Conservation (phyloP, 2,113 vertebrate species). For the Arizona elegans region DNA sequence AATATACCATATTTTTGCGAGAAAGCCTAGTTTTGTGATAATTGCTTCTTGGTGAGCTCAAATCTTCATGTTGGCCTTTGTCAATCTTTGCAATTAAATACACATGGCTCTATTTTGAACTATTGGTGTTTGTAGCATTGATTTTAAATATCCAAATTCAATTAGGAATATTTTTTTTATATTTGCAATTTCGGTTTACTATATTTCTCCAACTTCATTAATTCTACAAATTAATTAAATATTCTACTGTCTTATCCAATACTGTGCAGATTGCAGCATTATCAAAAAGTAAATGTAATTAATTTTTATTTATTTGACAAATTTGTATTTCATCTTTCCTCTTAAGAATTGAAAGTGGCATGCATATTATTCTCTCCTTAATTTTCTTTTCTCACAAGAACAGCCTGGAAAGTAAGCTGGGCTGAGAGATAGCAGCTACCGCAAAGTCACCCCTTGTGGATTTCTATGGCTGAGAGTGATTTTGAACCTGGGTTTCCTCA, state of each 20-base stretch:
- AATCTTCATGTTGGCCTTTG: slow-evolving; percentile 59
- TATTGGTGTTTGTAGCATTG: slow-evolving; percentile 48
- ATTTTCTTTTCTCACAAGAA: neutral
- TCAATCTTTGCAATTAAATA: slow-evolving; percentile 56
- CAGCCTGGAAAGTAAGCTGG: neutral
- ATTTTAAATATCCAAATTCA: slow-evolving; percentile 51
- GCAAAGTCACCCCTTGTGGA: neutral
- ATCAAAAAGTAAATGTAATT: slow-evolving; percentile 19
- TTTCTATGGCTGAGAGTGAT: neutral
- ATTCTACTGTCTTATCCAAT: slow-evolving; percentile 47
- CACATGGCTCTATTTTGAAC: slow-evolving; percentile 48
- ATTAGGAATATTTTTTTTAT: slow-evolving; percentile 48
- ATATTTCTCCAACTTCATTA: slow-evolving; percentile 11
- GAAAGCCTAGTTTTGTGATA: slow-evolving; percentile 58
- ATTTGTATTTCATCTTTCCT: neutral
- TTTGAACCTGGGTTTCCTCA: neutral
- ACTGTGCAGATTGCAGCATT: slow-evolving; percentile 30
- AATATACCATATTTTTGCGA: slow-evolving; percentile 49
- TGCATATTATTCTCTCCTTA: neutral
- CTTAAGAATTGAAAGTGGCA: neutral
- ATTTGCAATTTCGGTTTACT: slow-evolving; percentile 37
- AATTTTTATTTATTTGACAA: neutral
- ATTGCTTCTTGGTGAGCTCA: slow-evolving; percentile 61
- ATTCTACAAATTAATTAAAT: slow-evolving; percentile 37
- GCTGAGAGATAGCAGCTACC: neutral